Evolutionary conservation across 2,797 vertebrate genomes (phyloP).

Genomic region (Agapornis canus): DNA sequence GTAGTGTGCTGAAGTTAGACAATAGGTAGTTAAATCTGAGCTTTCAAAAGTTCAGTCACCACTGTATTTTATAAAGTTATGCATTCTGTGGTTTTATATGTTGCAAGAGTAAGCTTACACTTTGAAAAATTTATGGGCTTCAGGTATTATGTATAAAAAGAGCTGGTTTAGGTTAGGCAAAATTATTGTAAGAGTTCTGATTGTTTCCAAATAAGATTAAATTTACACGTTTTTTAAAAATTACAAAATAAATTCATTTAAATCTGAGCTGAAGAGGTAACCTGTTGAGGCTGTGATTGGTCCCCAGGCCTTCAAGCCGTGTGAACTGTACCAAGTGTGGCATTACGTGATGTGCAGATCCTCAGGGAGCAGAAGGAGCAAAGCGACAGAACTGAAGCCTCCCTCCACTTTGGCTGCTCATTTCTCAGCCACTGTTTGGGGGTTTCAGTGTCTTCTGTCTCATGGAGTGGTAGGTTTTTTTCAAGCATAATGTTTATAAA

Average conservation of each 20-base stretch:
- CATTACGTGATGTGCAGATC: background rate
- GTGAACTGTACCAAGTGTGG: background rate
- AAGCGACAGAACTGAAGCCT: background rate
- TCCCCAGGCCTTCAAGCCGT: background rate
- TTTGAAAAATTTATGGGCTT: background rate
- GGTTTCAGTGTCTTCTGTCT: background rate
- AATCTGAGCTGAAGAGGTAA: background rate
- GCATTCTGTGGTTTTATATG: background rate
- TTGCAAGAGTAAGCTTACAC: background rate
- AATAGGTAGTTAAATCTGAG: background rate
- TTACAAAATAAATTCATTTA: background rate
- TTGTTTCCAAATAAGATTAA: background rate
- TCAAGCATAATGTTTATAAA: background rate
- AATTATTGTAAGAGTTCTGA: background rate
- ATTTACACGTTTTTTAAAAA: background rate
- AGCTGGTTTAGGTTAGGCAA: background rate
- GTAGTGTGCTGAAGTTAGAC: background rate
- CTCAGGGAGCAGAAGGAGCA: background rate
- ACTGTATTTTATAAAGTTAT: background rate
- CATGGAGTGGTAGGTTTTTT: accelerated
- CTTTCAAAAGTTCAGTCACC: background rate
- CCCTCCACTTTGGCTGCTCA: background rate
- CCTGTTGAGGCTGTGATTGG: background rate
- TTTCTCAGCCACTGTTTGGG: background rate
- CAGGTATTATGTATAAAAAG: background rate